Evolutionary conservation across 2,797 vertebrate genomes (phyloP), one percentile per base, ranked within the genome.

Genomic region (Scomberomorus guttatus): DNA sequence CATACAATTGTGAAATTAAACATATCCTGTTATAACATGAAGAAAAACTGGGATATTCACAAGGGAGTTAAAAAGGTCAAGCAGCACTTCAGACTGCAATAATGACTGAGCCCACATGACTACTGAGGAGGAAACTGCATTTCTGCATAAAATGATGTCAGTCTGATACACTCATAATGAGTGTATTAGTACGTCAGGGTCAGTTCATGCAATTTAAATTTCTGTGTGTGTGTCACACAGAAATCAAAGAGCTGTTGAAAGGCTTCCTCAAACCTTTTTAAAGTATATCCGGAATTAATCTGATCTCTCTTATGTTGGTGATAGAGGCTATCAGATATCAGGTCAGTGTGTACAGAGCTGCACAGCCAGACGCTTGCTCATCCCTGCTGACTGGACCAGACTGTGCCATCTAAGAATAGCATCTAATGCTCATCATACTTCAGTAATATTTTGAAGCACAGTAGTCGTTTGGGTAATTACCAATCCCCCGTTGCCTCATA

Each of bases 381-480:
- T 78, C 67, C n/a, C 64, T 29, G 55, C 51, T 14, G 46, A 71
- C 79, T 44, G 39, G 46, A 77, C 48, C 72, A 65, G 52, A 61
- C 79, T 29, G 57, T 29, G 32, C 57, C 0, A 2, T 77, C 90
- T 87, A 86, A 85, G 78, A 90, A 90, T 87, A 93, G 81, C 64
- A 46, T 56, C 44, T 24, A 14, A 76, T 37, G 22, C 50, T 74
- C 55, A 72, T 78, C 46, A 59, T 9, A 54, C 20, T 4, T 60
- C 27, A 39, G 51, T 73, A n/a, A 70, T 57, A 52, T 73, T 68
- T 39, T 37, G 15, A 56, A 60, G 37, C 18, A 52, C 42, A 22
- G 54, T 20, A 62, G 18, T 72, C 27, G 34, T 55, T 61, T 58
- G 27, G 52, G 20, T 48, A 54, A 24, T 79, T n/a, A 51, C 12